Evolutionary conservation across 1,140 invertebrate species (phyloP).

Genomic region (Scylla paramamosain): DNA sequence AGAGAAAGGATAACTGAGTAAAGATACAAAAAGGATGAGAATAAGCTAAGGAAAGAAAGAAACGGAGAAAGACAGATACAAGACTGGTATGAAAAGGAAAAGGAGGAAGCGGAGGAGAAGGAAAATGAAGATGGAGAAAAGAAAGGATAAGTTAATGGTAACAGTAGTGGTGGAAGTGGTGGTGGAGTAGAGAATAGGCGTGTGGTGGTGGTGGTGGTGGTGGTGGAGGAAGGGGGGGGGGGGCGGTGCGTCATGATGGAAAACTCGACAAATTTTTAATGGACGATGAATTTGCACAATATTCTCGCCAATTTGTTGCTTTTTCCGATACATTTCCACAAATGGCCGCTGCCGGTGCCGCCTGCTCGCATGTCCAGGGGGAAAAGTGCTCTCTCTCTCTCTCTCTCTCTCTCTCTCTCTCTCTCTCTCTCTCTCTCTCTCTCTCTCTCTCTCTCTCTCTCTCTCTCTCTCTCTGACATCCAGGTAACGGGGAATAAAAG

Average conservation of each 20-base stretch:
- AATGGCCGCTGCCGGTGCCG: conserved; percentile 7
- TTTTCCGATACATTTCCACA: conserved; percentile 45
- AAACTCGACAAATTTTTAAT: conserved; percentile 62
- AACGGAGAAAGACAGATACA: no score
- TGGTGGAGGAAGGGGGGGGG: not conserved
- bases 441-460: conserved; percentile 30
- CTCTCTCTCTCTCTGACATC: not conserved
- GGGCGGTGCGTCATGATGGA: conserved; percentile 36
- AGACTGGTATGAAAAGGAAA: not conserved
- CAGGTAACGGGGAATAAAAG: not conserved
- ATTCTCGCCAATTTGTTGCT: conserved; percentile 59
- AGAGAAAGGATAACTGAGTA: not conserved
- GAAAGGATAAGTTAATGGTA: not conserved
- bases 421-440: conserved; percentile 32
- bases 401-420: conserved; percentile 27
- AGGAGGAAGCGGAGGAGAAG: not conserved
- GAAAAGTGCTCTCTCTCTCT: conserved; percentile 22
- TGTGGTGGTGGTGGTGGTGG: not conserved
- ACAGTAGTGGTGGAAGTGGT: not conserved
- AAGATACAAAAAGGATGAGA: not conserved
- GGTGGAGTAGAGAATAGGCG: not conserved
- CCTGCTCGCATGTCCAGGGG: conserved; percentile 27
- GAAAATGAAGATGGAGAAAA: not conserved
- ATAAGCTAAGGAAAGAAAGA: not conserved
- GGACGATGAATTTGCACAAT: conserved; percentile 59